A percentile compares a stretch with the other conserved stretches of the same genome.
These are phyloP conservation scores for Melanotaenia parkinsoni DNA, from an alignment of 2,797 vertebrate species.

Conservation along the genomic window DNA sequence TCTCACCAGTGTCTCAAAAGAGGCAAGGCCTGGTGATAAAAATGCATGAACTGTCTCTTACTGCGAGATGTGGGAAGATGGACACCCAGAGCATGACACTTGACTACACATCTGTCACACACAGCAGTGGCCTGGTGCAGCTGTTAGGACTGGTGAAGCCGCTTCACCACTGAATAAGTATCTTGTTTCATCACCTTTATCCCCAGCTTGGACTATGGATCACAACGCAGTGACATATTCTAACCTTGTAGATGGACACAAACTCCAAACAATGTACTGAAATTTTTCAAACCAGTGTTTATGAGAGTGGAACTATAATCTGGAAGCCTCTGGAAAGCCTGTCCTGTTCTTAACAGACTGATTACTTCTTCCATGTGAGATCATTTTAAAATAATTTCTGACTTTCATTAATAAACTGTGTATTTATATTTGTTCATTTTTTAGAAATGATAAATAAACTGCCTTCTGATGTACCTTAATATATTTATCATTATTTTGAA, in stretches of 20 bases:
- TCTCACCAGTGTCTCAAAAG: slow-evolving; percentile 59
- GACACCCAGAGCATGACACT: slow-evolving; percentile 63
- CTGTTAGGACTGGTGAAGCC: slow-evolving; percentile 53
- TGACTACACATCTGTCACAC: slow-evolving; percentile 58
- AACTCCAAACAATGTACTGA: slow-evolving; percentile 7
- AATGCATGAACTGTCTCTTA: slow-evolving; percentile 66
- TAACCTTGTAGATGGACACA: slow-evolving; percentile 3
- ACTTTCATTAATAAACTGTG: background rate
- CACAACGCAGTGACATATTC: slow-evolving; percentile 47
- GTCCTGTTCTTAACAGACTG: background rate
- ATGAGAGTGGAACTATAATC: background rate
- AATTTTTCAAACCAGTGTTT: slow-evolving; percentile 15
- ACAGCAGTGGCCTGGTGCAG: slow-evolving; percentile 51
- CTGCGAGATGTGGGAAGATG: slow-evolving; percentile 54
- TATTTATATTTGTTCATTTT: background rate
- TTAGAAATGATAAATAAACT: background rate
- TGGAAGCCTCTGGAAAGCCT: background rate
- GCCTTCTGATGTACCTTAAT: background rate
- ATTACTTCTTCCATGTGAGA: background rate
- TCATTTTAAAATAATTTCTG: background rate
- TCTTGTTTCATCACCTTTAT: slow-evolving; percentile 61
- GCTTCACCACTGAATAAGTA: slow-evolving; percentile 46
- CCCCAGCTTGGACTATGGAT: slow-evolving; percentile 54
- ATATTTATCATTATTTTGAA: background rate
- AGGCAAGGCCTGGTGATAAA: slow-evolving; percentile 69